Evolutionary conservation across 1,140 invertebrate genomes (phyloP), one percentile per base, ranked within the genome.

Genomic region (Stegodyphus dumicola): DNA sequence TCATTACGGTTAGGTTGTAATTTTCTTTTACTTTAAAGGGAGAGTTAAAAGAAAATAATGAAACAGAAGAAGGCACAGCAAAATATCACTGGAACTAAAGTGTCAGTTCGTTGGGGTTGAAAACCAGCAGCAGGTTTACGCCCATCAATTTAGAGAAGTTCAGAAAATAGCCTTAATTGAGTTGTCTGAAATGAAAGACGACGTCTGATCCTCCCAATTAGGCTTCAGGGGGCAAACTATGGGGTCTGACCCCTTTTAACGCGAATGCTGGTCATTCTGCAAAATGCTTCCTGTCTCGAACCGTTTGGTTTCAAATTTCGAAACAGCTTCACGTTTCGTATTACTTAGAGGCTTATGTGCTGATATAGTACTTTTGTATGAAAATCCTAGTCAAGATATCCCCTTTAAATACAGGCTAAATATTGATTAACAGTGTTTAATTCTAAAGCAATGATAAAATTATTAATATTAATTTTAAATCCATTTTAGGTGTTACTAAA

Each of bases 131-230:
- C 69, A 18, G 13, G 67, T 54, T 9, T 49, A 80, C 67, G 67
- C 78, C 78, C 78, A 80, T 71, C 78, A 52, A n/a, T 51, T 17
- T 52, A 15, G 10, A 52, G 66, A 69, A 78, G 9, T 49, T 15
- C 10, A 53, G 10, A 15, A 71, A 80, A 64, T 51, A n/a, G 67
- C 52, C 66, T 71, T 80, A 80, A 80, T 70, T 80, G 78, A 80
- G 78, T 60, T 73, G 78, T 80, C 78, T 80, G 67, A 11, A 51
- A 73, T 71, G 69, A 80, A 80, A 80, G 67, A 80, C 67, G 53
- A 73, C 49, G 49, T 7, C 18, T 80, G 65, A 80, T 56, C 11
- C 52, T 48, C 67, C 49, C 18, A 71, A 80, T 80, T 80, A 80
- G 52, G 69, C 51, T 52, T 71, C 9, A 33, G 13, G n/a, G n/a